Conservation (phyloP, 2,888 invertebrate species). For the Leptopilina drosophilae region DNA sequence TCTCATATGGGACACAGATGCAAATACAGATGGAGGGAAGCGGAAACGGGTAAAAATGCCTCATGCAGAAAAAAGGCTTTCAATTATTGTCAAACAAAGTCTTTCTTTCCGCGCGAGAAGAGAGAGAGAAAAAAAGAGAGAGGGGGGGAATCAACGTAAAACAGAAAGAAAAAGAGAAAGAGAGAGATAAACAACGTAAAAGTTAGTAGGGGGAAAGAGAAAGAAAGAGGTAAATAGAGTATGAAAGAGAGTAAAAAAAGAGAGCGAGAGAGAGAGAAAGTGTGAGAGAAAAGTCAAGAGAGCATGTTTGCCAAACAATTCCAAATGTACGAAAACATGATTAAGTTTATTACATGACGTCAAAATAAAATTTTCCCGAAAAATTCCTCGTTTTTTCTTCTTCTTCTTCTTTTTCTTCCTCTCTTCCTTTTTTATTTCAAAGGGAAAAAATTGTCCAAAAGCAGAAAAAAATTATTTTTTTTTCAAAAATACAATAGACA, state of each 20-base stretch:
- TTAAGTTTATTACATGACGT: slow-evolving; percentile 6
- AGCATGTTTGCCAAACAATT: slow-evolving; percentile 49
- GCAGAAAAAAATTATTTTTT: no score
- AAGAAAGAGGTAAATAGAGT: background rate
- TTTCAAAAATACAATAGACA: no score
- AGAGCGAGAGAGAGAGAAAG: slow-evolving; percentile 6
- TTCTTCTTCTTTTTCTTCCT: background rate
- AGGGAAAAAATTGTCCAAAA: no score
- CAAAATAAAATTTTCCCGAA: background rate
- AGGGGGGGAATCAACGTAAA: no score
- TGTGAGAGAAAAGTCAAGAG: slow-evolving; percentile 43
- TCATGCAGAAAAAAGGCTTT: slow-evolving; percentile 17
- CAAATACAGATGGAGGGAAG: slow-evolving; percentile 57
- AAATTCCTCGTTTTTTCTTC: background rate
- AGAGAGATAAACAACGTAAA: no score
- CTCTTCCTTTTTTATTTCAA: no score
- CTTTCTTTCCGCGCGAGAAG: background rate
- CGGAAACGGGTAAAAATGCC: slow-evolving; percentile 67
- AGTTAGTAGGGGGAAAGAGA: no score
- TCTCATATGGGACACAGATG: slow-evolving; percentile 47
- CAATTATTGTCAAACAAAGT: slow-evolving; percentile 12
- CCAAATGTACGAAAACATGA: slow-evolving; percentile 37
- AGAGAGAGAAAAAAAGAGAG: background rate
- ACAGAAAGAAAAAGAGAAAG: no score
- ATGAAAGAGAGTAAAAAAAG: no score